Conservation (phyloP, 2,797 vertebrate species). For the Diglossa cyanea region DNA sequence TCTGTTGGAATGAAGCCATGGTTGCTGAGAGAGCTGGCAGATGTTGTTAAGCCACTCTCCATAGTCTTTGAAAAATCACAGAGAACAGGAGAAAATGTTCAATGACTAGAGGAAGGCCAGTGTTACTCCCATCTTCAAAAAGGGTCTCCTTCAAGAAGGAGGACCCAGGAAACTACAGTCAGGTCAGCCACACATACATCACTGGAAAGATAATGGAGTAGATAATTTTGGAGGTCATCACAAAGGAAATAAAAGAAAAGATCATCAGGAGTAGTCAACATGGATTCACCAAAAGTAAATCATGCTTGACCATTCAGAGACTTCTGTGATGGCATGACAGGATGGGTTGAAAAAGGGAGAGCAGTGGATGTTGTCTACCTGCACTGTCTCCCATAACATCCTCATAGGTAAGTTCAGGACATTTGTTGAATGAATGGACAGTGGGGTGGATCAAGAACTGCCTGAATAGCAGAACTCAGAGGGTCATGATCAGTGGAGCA, state of each 20-base stretch:
- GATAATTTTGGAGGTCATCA: background rate
- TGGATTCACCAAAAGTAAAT: background rate
- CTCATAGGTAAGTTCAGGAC: background rate
- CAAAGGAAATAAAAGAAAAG: background rate
- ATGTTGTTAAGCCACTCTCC: background rate
- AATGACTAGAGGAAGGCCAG: background rate
- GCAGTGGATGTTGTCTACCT: background rate
- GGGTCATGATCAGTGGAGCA: background rate
- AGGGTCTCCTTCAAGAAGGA: background rate
- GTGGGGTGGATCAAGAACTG: background rate
- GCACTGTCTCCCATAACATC: background rate
- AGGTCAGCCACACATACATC: background rate
- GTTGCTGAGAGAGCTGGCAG: background rate
- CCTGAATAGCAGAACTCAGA: background rate
- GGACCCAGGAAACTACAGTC: background rate
- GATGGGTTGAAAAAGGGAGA: accelerated
- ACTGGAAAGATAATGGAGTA: background rate
- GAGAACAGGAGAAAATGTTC: background rate
- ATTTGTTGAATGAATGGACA: background rate
- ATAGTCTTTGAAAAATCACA: background rate
- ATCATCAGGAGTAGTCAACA: background rate
- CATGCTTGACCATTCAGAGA: background rate
- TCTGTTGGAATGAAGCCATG: background rate
- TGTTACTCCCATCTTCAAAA: background rate
- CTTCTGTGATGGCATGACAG: background rate